Percentiles rank a stretch among this genome's conserved stretches.
phyloP scores from a whole-genome alignment of 2,113 vertebrate genomes.

The Calyptomena viridis region DNA sequence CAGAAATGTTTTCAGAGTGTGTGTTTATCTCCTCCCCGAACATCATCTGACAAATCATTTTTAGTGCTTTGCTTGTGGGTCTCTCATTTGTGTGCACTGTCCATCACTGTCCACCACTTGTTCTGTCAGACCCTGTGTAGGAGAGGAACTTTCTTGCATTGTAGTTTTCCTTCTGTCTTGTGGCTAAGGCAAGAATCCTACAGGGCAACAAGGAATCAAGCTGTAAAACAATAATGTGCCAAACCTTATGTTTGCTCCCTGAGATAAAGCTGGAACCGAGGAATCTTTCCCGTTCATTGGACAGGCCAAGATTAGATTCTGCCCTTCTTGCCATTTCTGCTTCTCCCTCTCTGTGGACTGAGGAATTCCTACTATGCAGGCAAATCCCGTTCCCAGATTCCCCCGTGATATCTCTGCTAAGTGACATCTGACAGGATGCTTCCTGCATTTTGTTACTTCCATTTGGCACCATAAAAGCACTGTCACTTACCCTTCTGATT shows the following conservation, averaged over 20 bases:
- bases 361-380: slow-evolving; percentile 62
- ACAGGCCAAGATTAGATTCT: slow-evolving; percentile 27
- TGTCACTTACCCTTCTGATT: slow-evolving; percentile 57
- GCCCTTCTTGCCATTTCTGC: slow-evolving; percentile 38
- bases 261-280: slow-evolving; percentile 1
- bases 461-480: slow-evolving; percentile 45
- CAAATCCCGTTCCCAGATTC: slow-evolving; percentile 55
- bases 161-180: neutral
- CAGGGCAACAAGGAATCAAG: neutral
- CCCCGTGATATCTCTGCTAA: slow-evolving; percentile 33
- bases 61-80: neutral
- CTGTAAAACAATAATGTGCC: neutral
- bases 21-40: neutral
- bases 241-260: neutral
- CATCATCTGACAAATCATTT: neutral
- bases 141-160: neutral
- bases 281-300: neutral
- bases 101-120: neutral
- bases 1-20: neutral
- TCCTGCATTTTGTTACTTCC: slow-evolving; percentile 63
- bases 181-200: neutral
- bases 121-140: fast-evolving
- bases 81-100: neutral
- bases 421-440: slow-evolving; percentile 65
- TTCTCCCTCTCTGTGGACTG: neutral